phyloP scores from a whole-genome alignment of 2,888 invertebrate species.

The Dicranocentrus wangi region DNA sequence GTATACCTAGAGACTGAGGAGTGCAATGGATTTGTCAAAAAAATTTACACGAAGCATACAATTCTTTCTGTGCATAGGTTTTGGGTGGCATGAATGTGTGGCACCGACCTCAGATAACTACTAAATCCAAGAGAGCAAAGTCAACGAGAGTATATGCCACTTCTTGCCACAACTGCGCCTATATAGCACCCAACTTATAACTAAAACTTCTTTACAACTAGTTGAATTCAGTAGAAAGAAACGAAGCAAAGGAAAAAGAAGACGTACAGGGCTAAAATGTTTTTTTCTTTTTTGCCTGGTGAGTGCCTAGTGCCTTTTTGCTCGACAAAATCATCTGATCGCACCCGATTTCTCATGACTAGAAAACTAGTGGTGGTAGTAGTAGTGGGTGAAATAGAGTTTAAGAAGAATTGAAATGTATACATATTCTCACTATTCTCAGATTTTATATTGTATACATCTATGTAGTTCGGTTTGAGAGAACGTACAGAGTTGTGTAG shows the following conservation, averaged over 20 bases:
- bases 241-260: constrained; percentile 27
- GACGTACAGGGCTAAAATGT: constrained; percentile 48
- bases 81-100: constrained; percentile 35
- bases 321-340: constrained; percentile 65
- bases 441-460: constrained; percentile 17
- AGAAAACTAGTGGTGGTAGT: constrained; percentile 31
- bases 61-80: no score
- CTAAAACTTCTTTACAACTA: constrained; percentile 35
- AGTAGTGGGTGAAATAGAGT: constrained; percentile 13
- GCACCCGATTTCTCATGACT: constrained; percentile 60
- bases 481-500: no score
- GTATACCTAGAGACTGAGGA: no score
- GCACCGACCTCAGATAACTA: constrained; percentile 63
- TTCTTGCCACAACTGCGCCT: constrained; percentile 4
- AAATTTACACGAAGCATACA: no score
- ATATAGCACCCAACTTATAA: no score
- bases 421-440: no score
- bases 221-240: constrained; percentile 55
- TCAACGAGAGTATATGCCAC: constrained; percentile 42
- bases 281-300: constrained; percentile 59
- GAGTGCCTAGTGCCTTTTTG: constrained; percentile 39
- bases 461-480: no score
- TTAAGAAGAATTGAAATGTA: constrained; percentile 18
- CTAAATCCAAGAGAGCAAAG: constrained; percentile 56
- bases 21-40: no score